Conservation (phyloP, 2,113 vertebrate genomes). For the Psittacula cyanocephala region DNA sequence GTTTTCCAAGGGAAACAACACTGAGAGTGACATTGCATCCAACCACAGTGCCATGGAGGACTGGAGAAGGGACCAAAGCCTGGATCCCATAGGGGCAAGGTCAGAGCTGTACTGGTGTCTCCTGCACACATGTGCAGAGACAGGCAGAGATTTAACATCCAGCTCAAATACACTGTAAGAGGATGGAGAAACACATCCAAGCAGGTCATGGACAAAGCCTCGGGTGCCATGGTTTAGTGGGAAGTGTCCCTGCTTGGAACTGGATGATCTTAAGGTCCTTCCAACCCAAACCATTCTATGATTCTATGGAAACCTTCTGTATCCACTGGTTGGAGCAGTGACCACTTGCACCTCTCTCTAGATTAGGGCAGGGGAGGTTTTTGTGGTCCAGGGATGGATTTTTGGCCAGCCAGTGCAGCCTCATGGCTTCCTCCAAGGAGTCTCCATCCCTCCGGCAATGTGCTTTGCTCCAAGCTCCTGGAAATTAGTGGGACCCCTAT, state of each 20-base stretch:
- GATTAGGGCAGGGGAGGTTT: not conserved
- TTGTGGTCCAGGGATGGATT: not conserved
- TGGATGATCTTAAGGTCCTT: not conserved
- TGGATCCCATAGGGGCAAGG: not conserved
- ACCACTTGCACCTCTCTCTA: not conserved
- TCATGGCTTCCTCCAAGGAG: not conserved
- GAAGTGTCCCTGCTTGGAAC: not conserved
- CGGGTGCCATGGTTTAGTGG: not conserved
- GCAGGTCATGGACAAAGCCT: not conserved
- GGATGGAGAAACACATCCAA: not conserved
- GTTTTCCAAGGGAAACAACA: not conserved
- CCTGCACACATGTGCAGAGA: not conserved
- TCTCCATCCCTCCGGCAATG: not conserved
- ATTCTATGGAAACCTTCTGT: not conserved
- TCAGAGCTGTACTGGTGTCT: not conserved
- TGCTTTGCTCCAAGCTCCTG: not conserved
- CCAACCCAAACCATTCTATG: not conserved
- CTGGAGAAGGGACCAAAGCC: not conserved
- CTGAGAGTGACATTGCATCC: not conserved
- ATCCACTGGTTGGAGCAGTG: not conserved
- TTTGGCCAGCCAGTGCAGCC: not conserved
- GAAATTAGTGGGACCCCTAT: not conserved
- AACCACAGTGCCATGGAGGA: rapidly evolving
- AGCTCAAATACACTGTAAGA: not conserved
- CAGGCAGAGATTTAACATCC: not conserved